Percentiles rank a stretch among this genome's conserved stretches.
phyloP scores from a whole-genome alignment of 1,140 invertebrate genomes.

The Mamestra configurata region DNA sequence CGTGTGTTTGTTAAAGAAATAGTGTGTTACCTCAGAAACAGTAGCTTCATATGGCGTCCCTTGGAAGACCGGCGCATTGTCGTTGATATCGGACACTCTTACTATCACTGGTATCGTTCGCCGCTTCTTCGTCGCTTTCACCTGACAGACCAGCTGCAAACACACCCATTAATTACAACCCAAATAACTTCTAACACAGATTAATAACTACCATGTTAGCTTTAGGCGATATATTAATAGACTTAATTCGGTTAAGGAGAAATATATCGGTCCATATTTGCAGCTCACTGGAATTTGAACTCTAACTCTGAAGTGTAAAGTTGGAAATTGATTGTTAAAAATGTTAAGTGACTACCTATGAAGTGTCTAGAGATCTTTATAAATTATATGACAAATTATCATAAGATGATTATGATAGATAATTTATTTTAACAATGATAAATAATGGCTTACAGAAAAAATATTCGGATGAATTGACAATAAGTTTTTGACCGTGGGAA shows the following conservation, averaged over 20 bases:
- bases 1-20: too few relatives aligned
- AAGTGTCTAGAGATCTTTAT: constrained; percentile 13
- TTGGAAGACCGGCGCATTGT: constrained; percentile 94
- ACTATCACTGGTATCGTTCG: constrained; percentile 96
- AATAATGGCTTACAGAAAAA: constrained; percentile 8
- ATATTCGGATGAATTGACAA: constrained; percentile 30
- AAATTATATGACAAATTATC: constrained; percentile 48
- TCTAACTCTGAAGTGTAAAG: neutral
- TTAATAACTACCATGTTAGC: constrained; percentile 50
- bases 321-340: neutral
- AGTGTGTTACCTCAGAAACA: constrained; percentile 93
- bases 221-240: constrained; percentile 29
- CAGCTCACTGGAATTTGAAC: neutral
- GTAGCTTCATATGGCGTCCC: constrained; percentile 94
- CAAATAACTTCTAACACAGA: constrained; percentile 54
- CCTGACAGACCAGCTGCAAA: constrained; percentile 93
- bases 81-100: constrained; percentile 96
- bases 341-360: constrained; percentile 7
- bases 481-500: constrained; percentile 38
- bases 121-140: constrained; percentile 92
- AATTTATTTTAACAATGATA: constrained; percentile 43
- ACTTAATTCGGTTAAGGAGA: constrained; percentile 28
- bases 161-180: constrained; percentile 57
- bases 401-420: constrained; percentile 38
- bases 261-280: neutral